Percentiles rank a stretch among this genome's conserved stretches.
Evolutionary conservation across 2,113 vertebrate genomes (phyloP).

Genomic region (Leucoraja erinaceus): DNA sequence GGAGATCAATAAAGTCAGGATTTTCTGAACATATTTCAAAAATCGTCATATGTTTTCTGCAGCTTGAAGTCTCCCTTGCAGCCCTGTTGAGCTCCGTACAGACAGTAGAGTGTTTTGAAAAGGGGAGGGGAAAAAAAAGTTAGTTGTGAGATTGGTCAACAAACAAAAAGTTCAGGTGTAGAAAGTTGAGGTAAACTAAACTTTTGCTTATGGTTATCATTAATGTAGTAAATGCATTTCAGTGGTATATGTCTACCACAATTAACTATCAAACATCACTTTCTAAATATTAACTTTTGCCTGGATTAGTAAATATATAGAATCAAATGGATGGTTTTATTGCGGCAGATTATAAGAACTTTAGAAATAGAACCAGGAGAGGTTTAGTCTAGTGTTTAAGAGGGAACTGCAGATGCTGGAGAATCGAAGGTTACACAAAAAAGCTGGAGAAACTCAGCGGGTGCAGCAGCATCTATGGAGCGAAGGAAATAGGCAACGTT

Average conservation of each 20-base stretch:
- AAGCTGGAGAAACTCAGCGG: too few species aligned
- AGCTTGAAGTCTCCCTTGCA: background rate
- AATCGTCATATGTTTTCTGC: background rate
- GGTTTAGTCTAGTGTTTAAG: too few species aligned
- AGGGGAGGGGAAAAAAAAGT: background rate
- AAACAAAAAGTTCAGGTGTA: background rate
- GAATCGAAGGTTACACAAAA: too few species aligned
- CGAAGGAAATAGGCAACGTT: too few species aligned
- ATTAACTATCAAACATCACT: background rate
- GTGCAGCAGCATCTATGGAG: too few species aligned
- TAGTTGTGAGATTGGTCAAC: background rate
- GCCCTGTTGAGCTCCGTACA: background rate
- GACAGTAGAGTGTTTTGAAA: background rate
- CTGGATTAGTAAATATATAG: too few species aligned
- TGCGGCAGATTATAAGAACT: background rate
- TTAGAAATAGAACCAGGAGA: too few species aligned
- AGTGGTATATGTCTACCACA: background rate
- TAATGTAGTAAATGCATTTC: too few species aligned
- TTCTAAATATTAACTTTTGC: background rate
- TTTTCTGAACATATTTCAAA: conserved; percentile 5
- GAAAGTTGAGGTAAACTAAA: background rate
- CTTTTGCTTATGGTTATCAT: background rate
- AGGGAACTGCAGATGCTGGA: too few species aligned
- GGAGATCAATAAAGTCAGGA: background rate
- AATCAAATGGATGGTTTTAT: background rate